These are phyloP conservation scores for Sternotherus odoratus DNA, from an alignment of 2,797 vertebrate genomes.

Conservation along the genomic window DNA sequence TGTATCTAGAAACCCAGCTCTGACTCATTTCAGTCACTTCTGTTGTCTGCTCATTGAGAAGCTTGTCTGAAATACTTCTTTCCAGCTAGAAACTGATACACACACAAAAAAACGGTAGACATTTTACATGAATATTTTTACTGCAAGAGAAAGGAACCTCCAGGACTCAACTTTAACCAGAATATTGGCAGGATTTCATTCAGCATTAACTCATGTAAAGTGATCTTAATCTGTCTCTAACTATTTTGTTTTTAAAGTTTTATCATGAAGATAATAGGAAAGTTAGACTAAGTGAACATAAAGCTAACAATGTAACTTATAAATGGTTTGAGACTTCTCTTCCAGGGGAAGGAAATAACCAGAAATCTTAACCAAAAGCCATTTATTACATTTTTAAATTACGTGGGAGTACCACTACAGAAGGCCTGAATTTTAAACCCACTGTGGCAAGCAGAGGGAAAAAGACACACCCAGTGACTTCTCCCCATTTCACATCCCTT, in stretches of 20 bases:
- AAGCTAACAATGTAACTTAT: background rate
- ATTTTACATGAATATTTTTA: background rate
- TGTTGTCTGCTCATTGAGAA: background rate
- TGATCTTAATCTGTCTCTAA: background rate
- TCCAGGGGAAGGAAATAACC: background rate
- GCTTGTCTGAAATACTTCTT: background rate
- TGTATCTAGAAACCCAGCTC: background rate
- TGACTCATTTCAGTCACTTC: background rate
- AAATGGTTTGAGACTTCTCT: rapidly evolving
- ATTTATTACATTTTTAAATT: background rate
- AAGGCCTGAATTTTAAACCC: background rate
- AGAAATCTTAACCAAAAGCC: background rate
- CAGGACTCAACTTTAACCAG: background rate
- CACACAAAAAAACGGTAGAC: background rate
- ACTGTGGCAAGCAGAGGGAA: rapidly evolving
- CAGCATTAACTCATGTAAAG: background rate
- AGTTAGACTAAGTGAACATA: background rate
- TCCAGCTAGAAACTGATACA: background rate
- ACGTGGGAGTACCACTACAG: background rate
- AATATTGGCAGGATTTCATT: background rate
- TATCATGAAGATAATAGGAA: background rate
- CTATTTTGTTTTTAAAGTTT: background rate
- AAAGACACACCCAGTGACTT: background rate
- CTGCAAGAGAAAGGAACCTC: background rate
- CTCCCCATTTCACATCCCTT: rapidly evolving